phyloP scores from a whole-genome alignment of 2,888 invertebrate genomes.

The Leptopilina drosophilae region DNA sequence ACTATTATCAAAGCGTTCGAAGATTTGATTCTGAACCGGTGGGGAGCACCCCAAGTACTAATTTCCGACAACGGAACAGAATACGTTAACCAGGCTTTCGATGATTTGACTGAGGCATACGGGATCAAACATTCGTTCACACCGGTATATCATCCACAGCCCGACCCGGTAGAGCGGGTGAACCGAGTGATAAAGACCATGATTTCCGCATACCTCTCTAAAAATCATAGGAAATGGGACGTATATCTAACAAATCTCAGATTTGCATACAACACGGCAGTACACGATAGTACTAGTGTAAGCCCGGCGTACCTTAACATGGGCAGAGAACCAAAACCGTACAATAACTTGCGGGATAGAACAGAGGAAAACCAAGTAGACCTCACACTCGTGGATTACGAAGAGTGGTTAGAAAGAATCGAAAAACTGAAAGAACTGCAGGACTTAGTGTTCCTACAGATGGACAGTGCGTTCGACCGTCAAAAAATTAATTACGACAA shows the following conservation, averaged over 20 bases:
- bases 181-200: not conserved
- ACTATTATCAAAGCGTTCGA: no score
- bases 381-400: not conserved
- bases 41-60: no score
- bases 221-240: not conserved
- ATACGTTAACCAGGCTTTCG: no score
- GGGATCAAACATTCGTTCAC: no score
- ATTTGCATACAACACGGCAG: no score
- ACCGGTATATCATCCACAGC: not conserved
- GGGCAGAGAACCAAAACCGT: not conserved
- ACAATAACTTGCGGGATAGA: not conserved
- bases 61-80: no score
- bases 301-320: not conserved
- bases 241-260: no score
- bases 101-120: no score
- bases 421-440: slow-evolving; percentile 5
- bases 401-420: not conserved
- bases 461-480: not conserved
- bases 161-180: not conserved
- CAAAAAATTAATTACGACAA: not conserved
- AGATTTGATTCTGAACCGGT: no score
- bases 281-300: no score
- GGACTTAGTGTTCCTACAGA: not conserved
- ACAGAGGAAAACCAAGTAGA: not conserved
- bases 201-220: not conserved